Conservation (phyloP, 2,888 invertebrate species). For the Antitype chi region DNA sequence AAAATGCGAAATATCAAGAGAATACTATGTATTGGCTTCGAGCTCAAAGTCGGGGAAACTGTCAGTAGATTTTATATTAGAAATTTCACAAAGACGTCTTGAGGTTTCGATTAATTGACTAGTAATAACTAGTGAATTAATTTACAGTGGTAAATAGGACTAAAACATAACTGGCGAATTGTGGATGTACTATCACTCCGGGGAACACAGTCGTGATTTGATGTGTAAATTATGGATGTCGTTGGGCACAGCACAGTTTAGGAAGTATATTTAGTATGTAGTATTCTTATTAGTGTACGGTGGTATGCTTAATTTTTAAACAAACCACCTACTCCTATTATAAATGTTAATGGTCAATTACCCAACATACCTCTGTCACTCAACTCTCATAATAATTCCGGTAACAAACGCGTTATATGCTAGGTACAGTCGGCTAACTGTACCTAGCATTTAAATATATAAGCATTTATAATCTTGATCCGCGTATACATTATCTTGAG, state of each 20-base stretch:
- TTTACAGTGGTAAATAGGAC: neutral
- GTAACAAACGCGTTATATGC: constrained; percentile 47
- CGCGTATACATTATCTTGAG: too few relatives aligned
- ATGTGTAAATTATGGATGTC: too few relatives aligned
- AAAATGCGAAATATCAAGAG: neutral
- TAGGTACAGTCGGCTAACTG: neutral
- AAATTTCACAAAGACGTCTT: neutral
- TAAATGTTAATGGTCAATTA: neutral
- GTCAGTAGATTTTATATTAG: too few relatives aligned
- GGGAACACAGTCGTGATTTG: neutral
- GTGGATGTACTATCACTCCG: neutral
- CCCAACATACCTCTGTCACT: neutral
- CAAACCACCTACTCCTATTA: too few relatives aligned
- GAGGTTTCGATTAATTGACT: neutral
- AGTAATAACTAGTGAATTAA: neutral
- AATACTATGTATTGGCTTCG: too few relatives aligned
- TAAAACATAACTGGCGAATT: neutral
- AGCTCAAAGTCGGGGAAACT: too few relatives aligned
- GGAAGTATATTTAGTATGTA: neutral
- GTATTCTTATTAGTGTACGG: too few relatives aligned
- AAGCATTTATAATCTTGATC: too few relatives aligned
- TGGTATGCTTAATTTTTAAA: neutral
- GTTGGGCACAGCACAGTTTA: neutral
- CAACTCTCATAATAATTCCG: constrained; percentile 5
- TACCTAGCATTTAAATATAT: too few relatives aligned